phyloP scores from a whole-genome alignment of 1,140 invertebrate genomes.

The Bombus waltoni region DNA sequence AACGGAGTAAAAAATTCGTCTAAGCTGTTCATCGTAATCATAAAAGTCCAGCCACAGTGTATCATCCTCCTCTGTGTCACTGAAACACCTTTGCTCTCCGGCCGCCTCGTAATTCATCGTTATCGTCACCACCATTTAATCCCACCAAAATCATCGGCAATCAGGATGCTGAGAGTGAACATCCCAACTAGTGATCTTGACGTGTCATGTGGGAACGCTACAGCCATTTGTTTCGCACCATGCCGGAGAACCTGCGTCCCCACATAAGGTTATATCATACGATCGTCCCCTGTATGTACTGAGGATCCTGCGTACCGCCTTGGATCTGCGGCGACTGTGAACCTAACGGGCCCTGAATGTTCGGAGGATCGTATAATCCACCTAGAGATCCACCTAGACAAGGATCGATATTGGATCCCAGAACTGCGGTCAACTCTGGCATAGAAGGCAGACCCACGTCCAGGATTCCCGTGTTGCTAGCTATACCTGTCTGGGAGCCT shows the following conservation, averaged over 20 bases:
- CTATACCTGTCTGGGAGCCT: slow-evolving; percentile 79
- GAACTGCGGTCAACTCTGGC: slow-evolving; percentile 65
- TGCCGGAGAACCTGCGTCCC: slow-evolving; percentile 89
- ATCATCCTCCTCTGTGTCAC: neutral
- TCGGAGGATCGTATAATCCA: slow-evolving; percentile 77
- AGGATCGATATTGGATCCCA: slow-evolving; percentile 57
- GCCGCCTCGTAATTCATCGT: slow-evolving; percentile 36
- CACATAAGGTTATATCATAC: slow-evolving; percentile 96
- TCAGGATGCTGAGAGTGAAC: neutral
- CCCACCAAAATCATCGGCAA: slow-evolving; percentile 40
- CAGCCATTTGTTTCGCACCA: slow-evolving; percentile 87
- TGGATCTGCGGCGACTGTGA: slow-evolving; percentile 72
- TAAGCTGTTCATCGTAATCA: neutral
- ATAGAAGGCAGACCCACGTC: slow-evolving; percentile 84
- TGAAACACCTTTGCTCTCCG: slow-evolving; percentile 59
- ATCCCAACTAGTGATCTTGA: slow-evolving; percentile 8
- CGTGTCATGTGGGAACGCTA: slow-evolving; percentile 82
- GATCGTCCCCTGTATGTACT: slow-evolving; percentile 93
- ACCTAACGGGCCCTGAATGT: slow-evolving; percentile 67
- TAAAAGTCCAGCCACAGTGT: neutral
- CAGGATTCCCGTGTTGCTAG: slow-evolving; percentile 83
- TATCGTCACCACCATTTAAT: slow-evolving; percentile 15
- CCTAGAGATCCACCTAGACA: slow-evolving; percentile 82
- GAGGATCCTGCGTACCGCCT: slow-evolving; percentile 85
- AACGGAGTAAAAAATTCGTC: slow-evolving; percentile 27